These are phyloP conservation scores for Plodia interpunctella DNA, from an alignment of 1,140 invertebrate genomes.

Conservation along the genomic window DNA sequence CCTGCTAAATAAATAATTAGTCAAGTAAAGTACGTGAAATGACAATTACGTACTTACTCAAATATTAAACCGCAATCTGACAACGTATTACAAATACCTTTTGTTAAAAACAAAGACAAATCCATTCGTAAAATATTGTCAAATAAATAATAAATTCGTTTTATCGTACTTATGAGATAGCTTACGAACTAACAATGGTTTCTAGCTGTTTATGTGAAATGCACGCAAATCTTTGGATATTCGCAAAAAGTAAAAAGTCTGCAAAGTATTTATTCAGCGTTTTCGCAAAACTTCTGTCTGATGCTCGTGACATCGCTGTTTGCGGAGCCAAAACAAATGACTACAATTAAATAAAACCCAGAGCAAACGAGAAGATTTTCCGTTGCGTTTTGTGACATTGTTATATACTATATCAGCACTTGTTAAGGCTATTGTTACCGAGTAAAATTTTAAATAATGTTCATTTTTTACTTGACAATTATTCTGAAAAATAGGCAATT, in stretches of 20 bases:
- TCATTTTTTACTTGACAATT: too few relatives aligned
- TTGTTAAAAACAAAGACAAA: not conserved
- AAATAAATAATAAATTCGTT: conserved; percentile 6
- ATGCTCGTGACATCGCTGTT: not conserved
- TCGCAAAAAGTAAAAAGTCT: too few relatives aligned
- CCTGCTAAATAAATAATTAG: too few relatives aligned
- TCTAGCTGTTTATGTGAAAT: not conserved
- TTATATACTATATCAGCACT: not conserved
- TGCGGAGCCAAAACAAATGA: not conserved
- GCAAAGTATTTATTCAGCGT: not conserved
- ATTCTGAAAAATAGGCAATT: too few relatives aligned
- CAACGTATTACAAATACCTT: too few relatives aligned
- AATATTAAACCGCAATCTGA: too few relatives aligned
- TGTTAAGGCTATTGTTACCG: not conserved
- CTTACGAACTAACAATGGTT: not conserved
- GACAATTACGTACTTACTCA: too few relatives aligned
- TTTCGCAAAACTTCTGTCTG: not conserved
- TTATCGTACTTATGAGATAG: not conserved
- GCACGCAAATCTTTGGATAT: not conserved
- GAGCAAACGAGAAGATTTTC: not conserved
- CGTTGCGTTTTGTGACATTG: not conserved
- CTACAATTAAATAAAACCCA: conserved; percentile 6
- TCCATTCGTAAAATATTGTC: not conserved
- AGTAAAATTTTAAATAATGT: too few relatives aligned
- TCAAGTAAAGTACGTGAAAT: too few relatives aligned